Conservation (phyloP, 2,888 invertebrate genomes). For the Cremastobaeus sp. region DNA sequence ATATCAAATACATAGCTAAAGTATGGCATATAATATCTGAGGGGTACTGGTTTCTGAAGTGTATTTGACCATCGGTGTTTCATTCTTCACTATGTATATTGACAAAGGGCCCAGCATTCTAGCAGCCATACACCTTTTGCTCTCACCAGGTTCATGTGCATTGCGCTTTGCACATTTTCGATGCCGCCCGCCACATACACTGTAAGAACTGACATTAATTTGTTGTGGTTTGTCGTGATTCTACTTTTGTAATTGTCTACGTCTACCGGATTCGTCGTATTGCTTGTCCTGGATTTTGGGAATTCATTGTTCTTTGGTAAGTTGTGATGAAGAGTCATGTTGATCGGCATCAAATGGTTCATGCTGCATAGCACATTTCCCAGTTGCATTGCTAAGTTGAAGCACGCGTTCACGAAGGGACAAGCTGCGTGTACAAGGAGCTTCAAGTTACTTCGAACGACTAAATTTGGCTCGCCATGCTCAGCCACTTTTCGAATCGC, state of each 20-base stretch:
- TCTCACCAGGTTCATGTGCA: constrained; percentile 86
- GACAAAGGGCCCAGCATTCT: constrained; percentile 88
- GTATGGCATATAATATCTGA: constrained; percentile 90
- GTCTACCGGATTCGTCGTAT: background rate
- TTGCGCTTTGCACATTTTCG: constrained; percentile 82
- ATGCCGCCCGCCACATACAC: constrained; percentile 89
- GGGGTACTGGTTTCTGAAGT: constrained; percentile 86
- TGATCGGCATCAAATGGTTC: no score
- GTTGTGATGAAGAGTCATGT: no score
- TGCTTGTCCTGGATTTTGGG: no score
- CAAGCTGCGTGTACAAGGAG: no score
- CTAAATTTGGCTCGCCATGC: no score
- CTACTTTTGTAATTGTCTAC: constrained; percentile 1
- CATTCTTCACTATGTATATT: constrained; percentile 89
- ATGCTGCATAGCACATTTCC: no score
- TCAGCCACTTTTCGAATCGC: no score
- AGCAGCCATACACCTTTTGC: constrained; percentile 89
- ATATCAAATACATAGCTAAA: constrained; percentile 90
- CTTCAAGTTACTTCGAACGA: no score
- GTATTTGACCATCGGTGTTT: constrained; percentile 88
- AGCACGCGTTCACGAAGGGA: no score
- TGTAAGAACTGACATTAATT: constrained; percentile 78
- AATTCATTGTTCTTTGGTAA: no score
- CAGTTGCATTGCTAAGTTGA: no score
- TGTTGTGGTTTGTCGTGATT: constrained; percentile 32